Percentiles rank a stretch among this genome's conserved stretches.
Evolutionary conservation across 2,888 invertebrate genomes (phyloP).

Genomic region (Coenonympha arcania): DNA sequence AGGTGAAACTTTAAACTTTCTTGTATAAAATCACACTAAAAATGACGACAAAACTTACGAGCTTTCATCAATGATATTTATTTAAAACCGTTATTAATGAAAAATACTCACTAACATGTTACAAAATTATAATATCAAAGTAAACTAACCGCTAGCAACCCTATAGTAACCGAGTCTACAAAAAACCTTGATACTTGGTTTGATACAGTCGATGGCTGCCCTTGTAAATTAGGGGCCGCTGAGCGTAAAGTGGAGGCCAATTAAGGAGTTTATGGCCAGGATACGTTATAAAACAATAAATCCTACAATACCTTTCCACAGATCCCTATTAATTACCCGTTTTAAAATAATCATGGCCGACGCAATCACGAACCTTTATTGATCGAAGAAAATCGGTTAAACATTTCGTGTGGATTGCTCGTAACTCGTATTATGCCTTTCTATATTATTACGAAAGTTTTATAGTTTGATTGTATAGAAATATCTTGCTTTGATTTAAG

Average conservation of each 20-base stretch:
- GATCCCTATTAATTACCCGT: conserved; percentile 60
- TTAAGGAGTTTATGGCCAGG: conserved; percentile 68
- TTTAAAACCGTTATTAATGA: too few relatives aligned
- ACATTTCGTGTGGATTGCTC: neutral
- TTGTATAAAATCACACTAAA: too few relatives aligned
- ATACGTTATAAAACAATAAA: conserved; percentile 71
- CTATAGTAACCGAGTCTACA: conserved; percentile 11
- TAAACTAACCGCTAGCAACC: neutral
- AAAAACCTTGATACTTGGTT: conserved; percentile 48
- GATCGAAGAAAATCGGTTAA: conserved; percentile 17
- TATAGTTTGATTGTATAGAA: neutral
- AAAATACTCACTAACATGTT: too few relatives aligned
- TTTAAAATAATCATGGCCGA: conserved; percentile 27
- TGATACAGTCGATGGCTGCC: conserved; percentile 47
- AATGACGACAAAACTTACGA: too few relatives aligned
- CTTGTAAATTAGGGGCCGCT: conserved; percentile 66
- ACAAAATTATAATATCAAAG: neutral
- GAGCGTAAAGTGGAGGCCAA: conserved; percentile 65
- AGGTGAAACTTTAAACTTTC: too few relatives aligned
- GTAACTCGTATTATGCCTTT: too few relatives aligned
- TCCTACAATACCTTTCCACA: conserved; percentile 60
- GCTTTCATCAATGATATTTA: too few relatives aligned
- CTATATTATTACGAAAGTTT: neutral
- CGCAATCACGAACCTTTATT: conserved; percentile 19
- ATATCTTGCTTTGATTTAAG: neutral